Percentiles rank a stretch among this genome's conserved stretches.
These are phyloP conservation scores for Xerus rutilus DNA, from an alignment of 2,797 vertebrate genomes.

Conservation along the genomic window DNA sequence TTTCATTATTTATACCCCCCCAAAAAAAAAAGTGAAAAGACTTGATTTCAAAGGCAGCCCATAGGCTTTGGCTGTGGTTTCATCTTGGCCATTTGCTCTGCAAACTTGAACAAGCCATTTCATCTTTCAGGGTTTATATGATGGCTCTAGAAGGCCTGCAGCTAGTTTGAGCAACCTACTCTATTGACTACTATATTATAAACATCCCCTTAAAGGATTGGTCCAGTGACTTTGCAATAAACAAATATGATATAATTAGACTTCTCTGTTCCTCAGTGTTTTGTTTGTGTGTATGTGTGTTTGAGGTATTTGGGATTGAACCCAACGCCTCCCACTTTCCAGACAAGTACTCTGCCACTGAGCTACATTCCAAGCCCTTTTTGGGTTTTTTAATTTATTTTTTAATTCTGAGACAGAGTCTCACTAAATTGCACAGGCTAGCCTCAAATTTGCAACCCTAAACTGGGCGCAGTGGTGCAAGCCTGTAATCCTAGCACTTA, in stretches of 20 bases:
- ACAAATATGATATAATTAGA: neutral
- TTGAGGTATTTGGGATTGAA: no score
- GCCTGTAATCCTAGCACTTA: no score
- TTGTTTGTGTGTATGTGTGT: no score
- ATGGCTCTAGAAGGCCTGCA: neutral
- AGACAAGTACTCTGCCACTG: no score
- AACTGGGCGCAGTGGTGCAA: no score
- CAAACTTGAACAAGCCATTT: neutral
- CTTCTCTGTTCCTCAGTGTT: neutral
- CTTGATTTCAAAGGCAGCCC: neutral
- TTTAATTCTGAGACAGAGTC: no score
- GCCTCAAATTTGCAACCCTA: no score
- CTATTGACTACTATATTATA: neutral
- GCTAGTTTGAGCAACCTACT: neutral
- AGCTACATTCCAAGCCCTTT: no score
- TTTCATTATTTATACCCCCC: neutral
- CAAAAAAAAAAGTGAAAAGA: neutral
- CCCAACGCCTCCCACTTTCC: no score
- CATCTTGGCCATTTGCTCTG: neutral
- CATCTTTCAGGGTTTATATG: neutral
- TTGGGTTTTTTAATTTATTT: no score
- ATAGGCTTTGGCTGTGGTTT: neutral
- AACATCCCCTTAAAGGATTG: neutral
- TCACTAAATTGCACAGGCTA: no score
- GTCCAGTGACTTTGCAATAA: neutral